phyloP scores from a whole-genome alignment of 2,797 vertebrate species.

The Podarcis siculus region DNA sequence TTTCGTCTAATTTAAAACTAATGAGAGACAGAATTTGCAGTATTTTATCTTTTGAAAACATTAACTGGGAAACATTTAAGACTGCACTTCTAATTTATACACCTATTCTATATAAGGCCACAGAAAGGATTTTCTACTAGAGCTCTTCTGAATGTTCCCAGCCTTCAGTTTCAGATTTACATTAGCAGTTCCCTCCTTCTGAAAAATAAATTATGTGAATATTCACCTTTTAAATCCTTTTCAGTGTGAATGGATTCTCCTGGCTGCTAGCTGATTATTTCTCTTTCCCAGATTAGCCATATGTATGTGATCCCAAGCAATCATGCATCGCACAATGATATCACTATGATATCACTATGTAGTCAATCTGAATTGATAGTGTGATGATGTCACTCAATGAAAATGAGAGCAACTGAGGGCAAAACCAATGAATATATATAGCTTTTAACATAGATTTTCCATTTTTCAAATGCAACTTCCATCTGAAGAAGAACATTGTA shows the following conservation, averaged over 20 bases:
- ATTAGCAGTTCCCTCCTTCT: not conserved
- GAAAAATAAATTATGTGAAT: not conserved
- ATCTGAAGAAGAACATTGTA: constrained; percentile 36
- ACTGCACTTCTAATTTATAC: constrained; percentile 18
- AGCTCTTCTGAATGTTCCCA: not conserved
- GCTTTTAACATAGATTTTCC: not conserved
- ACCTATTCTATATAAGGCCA: not conserved
- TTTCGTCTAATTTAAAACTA: not conserved
- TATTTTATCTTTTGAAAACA: constrained; percentile 1
- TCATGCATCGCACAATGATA: not conserved
- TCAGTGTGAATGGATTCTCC: not conserved
- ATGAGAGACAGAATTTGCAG: not conserved
- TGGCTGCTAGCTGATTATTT: not conserved
- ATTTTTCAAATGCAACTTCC: constrained; percentile 44
- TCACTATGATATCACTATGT: not conserved
- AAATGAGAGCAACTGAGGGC: not conserved
- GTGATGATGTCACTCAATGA: not conserved
- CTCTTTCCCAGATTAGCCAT: not conserved
- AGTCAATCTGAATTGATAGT: not conserved
- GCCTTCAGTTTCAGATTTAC: not conserved
- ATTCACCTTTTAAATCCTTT: not conserved
- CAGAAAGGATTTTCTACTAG: not conserved
- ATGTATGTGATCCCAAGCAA: not conserved
- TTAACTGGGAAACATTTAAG: not conserved
- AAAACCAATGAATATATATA: not conserved